phyloP scores from a whole-genome alignment of 2,797 vertebrate species.

The Apogon hyalosoma region DNA sequence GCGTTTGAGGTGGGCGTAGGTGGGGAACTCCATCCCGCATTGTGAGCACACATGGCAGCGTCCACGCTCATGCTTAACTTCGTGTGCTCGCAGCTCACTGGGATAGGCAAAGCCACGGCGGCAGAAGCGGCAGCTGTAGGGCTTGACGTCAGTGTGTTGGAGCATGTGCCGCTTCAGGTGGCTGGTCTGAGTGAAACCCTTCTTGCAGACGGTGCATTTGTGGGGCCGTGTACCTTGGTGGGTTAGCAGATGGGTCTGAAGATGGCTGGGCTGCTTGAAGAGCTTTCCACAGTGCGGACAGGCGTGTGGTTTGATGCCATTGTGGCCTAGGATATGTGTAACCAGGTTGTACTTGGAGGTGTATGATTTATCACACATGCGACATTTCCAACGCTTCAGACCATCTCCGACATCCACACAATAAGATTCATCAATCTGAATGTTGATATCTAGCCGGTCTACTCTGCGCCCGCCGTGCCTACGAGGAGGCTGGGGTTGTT shows the following conservation, averaged over 20 bases:
- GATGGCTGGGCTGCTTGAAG: constrained; percentile 98
- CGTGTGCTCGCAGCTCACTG: constrained; percentile 95
- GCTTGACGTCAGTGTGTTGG: constrained; percentile 94
- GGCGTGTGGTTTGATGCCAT: constrained; percentile 95
- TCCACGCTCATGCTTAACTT: constrained; percentile 94
- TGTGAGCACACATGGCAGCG: constrained; percentile 95
- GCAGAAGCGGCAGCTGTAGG: constrained; percentile 97
- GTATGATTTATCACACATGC: constrained; percentile 98
- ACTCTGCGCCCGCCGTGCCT: constrained; percentile 91
- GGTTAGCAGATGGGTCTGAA: constrained; percentile 96
- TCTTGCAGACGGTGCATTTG: constrained; percentile 96
- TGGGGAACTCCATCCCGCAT: constrained; percentile 97
- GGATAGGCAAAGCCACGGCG: constrained; percentile 96
- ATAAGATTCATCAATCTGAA: constrained; percentile 97
- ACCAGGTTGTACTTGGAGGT: constrained; percentile 99
- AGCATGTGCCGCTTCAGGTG: constrained; percentile 99
- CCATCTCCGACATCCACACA: constrained; percentile 94
- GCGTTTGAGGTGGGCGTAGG: constrained; percentile 95
- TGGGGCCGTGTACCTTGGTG: constrained; percentile 96
- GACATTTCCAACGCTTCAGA: constrained; percentile 97
- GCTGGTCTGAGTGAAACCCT: constrained; percentile 98
- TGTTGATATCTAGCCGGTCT: constrained; percentile 97
- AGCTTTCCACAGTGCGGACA: constrained; percentile 96
- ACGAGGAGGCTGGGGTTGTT: constrained; percentile 70
- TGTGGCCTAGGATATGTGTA: constrained; percentile 97